Base-by-base conservation (phyloP, 1,140 invertebrate species). In the Bombus superbus region DNA sequence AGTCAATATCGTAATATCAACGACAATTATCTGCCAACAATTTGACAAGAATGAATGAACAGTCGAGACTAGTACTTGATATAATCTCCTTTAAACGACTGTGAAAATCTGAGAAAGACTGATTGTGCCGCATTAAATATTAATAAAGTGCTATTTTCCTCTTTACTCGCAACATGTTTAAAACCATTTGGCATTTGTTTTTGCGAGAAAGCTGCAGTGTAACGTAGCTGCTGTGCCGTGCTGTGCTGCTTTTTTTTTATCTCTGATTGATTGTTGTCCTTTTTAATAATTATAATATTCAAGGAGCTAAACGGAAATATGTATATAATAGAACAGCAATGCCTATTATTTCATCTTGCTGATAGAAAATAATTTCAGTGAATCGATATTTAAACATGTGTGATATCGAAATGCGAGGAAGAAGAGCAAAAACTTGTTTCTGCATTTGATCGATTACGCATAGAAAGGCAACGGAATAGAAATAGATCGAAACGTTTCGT, bases 31-130 rank as follows among this genome's bases (percentile, higher is more conserved):
- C 85, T 69, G 64, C 85, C 77, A 71, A 77, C 71, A 38, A 89
- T 89, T 80, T 89, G 87, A 91, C 87, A 72, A 57, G 72, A 62
- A 91, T 47, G 53, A 89, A 91, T 91, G 82, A 18, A 25, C 0
- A 35, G 59, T 28, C 38, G 6, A 66, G 47, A 10, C 22, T 53
- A 73, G 28, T 10, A 25, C 35, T 59, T 64, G 32, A 35, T 22
- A 35, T 13, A 66, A 38, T 10, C 22, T 59, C 28, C 8, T 72
- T 22, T 42, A 18, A 78, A 68, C 57, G 18, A 57, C 15, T 66
- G 18, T 42, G 9, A 25, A 42, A 75, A 11, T 1, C 11, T 25
- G n/a, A 78, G 38, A 66, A 40, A 4, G 2, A 47, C 32, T 47
- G 71, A 73, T 22, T 32, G 35, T 11, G 35, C 5, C 25, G 25